These are phyloP conservation scores for Nansenia antarctica DNA, from an alignment of 2,113 vertebrate species.

Conservation along the genomic window DNA sequence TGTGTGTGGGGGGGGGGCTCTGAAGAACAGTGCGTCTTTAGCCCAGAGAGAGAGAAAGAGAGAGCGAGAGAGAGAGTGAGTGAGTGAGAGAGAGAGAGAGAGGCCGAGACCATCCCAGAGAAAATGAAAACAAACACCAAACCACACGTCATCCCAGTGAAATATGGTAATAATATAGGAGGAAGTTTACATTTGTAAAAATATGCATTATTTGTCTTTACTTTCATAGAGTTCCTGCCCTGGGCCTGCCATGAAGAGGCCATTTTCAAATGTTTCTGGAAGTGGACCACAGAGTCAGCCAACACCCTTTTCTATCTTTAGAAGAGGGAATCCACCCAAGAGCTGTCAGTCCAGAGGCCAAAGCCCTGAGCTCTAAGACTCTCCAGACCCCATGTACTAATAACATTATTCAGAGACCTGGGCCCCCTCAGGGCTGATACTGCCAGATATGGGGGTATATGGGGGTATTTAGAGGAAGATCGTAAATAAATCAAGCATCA, in stretches of 20 bases:
- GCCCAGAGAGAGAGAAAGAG: constrained; percentile 21
- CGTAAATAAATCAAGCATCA: constrained; percentile 46
- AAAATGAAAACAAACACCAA: constrained; percentile 61
- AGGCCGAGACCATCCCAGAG: constrained; percentile 47
- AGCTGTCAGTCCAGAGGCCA: constrained; percentile 64
- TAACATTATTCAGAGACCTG: constrained; percentile 45
- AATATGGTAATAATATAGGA: constrained; percentile 72
- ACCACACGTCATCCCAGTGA: constrained; percentile 58
- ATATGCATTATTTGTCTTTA: constrained; percentile 73
- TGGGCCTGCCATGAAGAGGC: constrained; percentile 41
- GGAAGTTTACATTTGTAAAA: constrained; percentile 74
- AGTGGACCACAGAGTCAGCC: constrained; percentile 68
- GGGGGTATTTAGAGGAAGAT: constrained; percentile 25
- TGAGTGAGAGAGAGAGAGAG: not conserved
- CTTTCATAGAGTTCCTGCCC: constrained; percentile 54
- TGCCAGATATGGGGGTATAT: constrained; percentile 21
- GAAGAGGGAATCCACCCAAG: constrained; percentile 73
- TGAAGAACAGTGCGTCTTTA: constrained; percentile 19
- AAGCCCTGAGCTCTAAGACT: constrained; percentile 50
- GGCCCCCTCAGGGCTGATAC: constrained; percentile 13
- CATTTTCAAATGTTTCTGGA: constrained; percentile 65
- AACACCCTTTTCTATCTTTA: constrained; percentile 79
- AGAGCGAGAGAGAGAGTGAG: not conserved
- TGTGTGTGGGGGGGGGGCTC: no score
- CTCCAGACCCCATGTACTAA: constrained; percentile 58